Conservation (phyloP, 2,797 vertebrate species). For the Phrynocephalus guinanensis region DNA sequence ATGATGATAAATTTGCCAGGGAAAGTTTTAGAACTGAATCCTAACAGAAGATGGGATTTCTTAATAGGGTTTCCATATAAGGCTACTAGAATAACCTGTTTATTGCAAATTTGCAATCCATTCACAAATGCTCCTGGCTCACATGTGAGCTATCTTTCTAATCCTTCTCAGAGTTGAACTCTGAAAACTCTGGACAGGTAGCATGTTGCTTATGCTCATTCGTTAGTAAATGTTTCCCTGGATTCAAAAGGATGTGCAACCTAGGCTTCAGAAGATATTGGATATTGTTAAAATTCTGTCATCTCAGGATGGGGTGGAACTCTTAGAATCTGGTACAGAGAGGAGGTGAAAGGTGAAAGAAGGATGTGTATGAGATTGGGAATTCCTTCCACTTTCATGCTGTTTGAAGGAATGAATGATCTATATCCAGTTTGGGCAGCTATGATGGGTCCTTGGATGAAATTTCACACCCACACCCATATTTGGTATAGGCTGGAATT, state of each 20-base stretch:
- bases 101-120: neutral
- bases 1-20: slow-evolving; percentile 29
- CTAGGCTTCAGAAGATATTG: neutral
- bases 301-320: neutral
- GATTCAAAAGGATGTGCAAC: too few species aligned
- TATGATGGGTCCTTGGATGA: too few species aligned
- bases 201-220: neutral
- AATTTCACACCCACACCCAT: too few species aligned
- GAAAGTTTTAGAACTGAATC: neutral
- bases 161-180: neutral
- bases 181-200: neutral
- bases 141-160: too few species aligned
- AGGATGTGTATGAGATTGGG: neutral
- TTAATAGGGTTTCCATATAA: neutral
- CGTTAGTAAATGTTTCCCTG: neutral
- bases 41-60: neutral
- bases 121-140: neutral
- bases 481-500: too few species aligned
- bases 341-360: neutral
- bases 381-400: neutral
- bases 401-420: neutral
- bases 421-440: neutral
- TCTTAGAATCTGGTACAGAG: neutral
- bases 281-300: neutral
- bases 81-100: neutral